These are phyloP conservation scores for Neoseiulus cucumeris DNA, from an alignment of 1,140 invertebrate species.

Conservation along the genomic window DNA sequence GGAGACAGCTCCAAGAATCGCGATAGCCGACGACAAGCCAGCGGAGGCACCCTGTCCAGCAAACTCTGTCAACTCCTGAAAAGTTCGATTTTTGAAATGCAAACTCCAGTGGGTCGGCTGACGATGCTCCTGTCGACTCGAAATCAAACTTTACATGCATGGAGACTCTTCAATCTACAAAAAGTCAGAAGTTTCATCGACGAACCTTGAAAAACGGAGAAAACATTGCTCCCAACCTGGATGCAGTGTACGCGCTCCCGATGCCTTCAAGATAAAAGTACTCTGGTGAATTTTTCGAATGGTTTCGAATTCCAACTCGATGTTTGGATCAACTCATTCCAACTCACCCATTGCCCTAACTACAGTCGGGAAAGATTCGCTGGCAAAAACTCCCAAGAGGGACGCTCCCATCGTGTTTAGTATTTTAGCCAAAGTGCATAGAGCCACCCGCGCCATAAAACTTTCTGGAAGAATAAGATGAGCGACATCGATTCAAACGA, in stretches of 20 bases:
- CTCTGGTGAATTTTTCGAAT: too few relatives aligned
- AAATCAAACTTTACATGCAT: too few relatives aligned
- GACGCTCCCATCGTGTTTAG: neutral
- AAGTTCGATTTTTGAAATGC: too few relatives aligned
- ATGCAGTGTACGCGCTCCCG: neutral
- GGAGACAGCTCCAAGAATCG: neutral
- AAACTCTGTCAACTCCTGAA: neutral
- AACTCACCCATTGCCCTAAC: neutral
- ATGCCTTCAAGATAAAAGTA: neutral
- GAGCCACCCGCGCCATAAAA: neutral
- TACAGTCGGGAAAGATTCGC: neutral
- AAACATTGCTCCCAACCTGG: neutral
- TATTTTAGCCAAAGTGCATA: neutral
- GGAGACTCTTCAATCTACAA: too few relatives aligned
- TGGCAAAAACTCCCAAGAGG: neutral
- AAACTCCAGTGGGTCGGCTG: too few relatives aligned
- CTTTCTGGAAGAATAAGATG: neutral
- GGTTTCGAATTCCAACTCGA: too few relatives aligned
- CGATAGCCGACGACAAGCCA: neutral
- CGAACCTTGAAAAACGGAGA: constrained; percentile 2
- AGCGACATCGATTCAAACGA: too few relatives aligned
- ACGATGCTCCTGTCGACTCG: too few relatives aligned
- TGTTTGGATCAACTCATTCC: too few relatives aligned
- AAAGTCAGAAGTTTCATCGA: neutral
- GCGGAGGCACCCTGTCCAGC: neutral